Evolutionary conservation across 1,140 invertebrate genomes (phyloP), one percentile per base, ranked within the genome.

Genomic region (Trachymyrmex septentrionalis): DNA sequence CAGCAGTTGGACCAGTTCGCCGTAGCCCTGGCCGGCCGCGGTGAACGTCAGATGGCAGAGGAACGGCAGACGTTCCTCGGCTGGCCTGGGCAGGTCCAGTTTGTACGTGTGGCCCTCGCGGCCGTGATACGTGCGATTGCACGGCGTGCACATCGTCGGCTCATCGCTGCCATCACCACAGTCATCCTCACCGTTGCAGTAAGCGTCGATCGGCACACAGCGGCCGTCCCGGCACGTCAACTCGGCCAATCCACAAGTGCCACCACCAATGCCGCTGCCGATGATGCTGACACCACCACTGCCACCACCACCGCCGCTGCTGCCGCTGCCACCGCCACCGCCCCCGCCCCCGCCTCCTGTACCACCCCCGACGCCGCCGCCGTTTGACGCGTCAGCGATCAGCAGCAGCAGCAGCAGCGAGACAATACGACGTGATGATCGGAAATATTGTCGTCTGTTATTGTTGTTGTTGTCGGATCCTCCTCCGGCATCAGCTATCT

Each of bases 41-140:
- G 98, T 98, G 94, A 98, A 98, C 67, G 98, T 98, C 88, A 98
- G 96, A 94, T 98, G 98, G 93, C 98, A 98, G 63, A 98, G 96
- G 94, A 98, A 98, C 3, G 98, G 98, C 90, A 98, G 96, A 81
- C 97, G 96, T 90, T 97, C 97, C 88, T 97, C 96, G 59, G 95
- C 93, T 16, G 97, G 96, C 81, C 97, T 96, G 82, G 96, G 96
- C 88, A 98, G 96, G 86, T 96, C 96, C 94, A 98, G 93, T 90
- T 97, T 96, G 95, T 98, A 98, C 27, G 98, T 98, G 91, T 97
- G 97, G 63, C 97, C 97, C 87, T 97, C 97, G 91, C 97, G 97
- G n/a, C 98, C 98, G 94, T 98, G 98, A 94, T 98, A 98, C 48
- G 98, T 98, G 85, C 98, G 96, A 94, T 98, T 98, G 95, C 98